These are phyloP conservation scores for Tricholaema leucomelas DNA, from an alignment of 2,113 vertebrate genomes.

Conservation along the genomic window DNA sequence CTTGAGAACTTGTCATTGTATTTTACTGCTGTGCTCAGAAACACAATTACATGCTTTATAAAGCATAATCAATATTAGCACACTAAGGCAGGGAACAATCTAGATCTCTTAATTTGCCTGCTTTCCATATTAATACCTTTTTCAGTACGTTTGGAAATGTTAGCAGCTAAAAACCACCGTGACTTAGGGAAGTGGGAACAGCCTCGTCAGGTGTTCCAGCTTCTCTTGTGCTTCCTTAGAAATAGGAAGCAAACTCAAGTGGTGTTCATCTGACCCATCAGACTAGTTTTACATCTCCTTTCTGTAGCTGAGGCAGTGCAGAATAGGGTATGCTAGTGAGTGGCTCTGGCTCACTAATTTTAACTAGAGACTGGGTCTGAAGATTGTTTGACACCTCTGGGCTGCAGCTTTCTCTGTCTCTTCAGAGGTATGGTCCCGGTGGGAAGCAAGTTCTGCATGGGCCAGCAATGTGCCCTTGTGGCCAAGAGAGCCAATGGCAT, in stretches of 20 bases:
- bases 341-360: constrained; percentile 28
- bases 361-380: not conserved
- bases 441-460: no score
- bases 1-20: constrained; percentile 7
- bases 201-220: not conserved
- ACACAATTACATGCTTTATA: constrained; percentile 24
- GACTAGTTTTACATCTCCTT: not conserved
- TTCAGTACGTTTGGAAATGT: constrained; percentile 19
- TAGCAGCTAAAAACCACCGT: not conserved
- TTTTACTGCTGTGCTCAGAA: constrained; percentile 24
- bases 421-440: not conserved
- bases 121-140: constrained; percentile 11
- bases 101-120: not conserved
- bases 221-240: not conserved
- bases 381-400: constrained; percentile 9
- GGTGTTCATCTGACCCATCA: not conserved
- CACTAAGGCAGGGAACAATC: not conserved
- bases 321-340: not conserved
- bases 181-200: not conserved
- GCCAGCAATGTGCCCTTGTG: no score
- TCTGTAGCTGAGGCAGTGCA: not conserved
- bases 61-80: constrained; percentile 29
- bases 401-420: not conserved
- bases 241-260: not conserved
- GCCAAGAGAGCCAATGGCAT: no score